These are phyloP conservation scores for Dusona sp. DNA, from an alignment of 2,888 invertebrate species.

Conservation along the genomic window DNA sequence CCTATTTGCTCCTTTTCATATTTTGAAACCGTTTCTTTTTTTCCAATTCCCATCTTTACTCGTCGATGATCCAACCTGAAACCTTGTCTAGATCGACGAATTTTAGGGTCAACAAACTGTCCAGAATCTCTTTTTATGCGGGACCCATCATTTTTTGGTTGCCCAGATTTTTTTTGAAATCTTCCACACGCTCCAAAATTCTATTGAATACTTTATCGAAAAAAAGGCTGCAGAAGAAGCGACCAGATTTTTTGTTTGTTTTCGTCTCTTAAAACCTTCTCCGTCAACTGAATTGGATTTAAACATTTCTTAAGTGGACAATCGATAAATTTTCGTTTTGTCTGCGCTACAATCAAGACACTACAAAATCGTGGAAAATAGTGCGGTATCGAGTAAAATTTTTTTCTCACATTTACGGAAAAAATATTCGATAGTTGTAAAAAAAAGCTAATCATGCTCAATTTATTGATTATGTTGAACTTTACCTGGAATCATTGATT, in stretches of 20 bases:
- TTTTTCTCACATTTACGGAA: background rate
- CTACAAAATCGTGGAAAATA: background rate
- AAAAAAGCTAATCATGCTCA: background rate
- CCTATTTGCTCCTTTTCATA: conserved; percentile 9
- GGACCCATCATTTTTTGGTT: background rate
- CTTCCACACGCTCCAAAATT: background rate
- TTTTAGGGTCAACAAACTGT: conserved; percentile 1
- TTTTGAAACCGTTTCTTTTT: background rate
- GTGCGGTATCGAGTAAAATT: too few relatives aligned
- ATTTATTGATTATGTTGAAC: background rate
- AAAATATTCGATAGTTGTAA: too few relatives aligned
- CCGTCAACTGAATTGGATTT: background rate
- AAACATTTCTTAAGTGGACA: background rate
- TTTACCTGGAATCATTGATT: background rate
- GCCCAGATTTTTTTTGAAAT: background rate
- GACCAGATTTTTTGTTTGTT: background rate
- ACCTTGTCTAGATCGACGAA: background rate
- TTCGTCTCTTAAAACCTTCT: background rate
- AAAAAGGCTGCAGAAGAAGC: background rate
- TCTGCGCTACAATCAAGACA: too few relatives aligned
- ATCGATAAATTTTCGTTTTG: too few relatives aligned
- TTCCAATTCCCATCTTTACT: conserved; percentile 45
- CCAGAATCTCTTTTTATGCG: background rate
- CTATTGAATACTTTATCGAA: background rate
- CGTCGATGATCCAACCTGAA: conserved; percentile 37